Percentiles rank a stretch among this genome's conserved stretches.
These are phyloP conservation scores for Brachionus angularis DNA, from an alignment of 1,140 invertebrate genomes.

Conservation along the genomic window DNA sequence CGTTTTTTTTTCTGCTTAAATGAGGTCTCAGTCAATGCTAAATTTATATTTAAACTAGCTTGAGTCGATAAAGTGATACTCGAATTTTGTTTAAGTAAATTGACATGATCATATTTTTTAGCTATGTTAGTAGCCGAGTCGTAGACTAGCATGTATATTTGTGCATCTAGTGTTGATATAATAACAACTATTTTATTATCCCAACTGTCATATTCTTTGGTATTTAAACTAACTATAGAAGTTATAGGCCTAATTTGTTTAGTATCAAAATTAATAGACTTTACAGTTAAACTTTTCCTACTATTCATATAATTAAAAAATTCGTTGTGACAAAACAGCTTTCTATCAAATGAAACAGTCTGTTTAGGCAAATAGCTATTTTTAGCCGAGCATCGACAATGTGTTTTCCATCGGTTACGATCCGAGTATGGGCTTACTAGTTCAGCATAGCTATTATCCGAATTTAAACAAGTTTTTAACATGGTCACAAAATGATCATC, in stretches of 20 bases:
- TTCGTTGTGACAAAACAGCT: conserved; percentile 36
- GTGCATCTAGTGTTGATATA: conserved; percentile 1
- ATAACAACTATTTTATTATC: background rate
- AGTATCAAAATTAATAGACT: background rate
- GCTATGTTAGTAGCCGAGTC: background rate
- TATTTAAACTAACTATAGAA: conserved; percentile 1
- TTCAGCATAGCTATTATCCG: conserved; percentile 29
- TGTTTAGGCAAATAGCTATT: background rate
- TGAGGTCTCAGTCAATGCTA: background rate
- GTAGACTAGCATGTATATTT: background rate
- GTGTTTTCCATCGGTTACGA: conserved; percentile 33
- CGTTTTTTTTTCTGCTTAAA: background rate
- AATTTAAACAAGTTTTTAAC: conserved; percentile 18
- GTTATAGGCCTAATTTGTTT: background rate
- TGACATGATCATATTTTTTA: background rate
- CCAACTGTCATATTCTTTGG: too few relatives aligned
- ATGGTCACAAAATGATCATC: conserved; percentile 32
- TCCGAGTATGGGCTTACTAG: conserved; percentile 35
- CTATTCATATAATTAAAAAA: conserved; percentile 44
- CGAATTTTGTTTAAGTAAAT: conserved; percentile 14
- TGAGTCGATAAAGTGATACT: background rate
- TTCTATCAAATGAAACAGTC: background rate
- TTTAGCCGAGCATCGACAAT: conserved; percentile 17
- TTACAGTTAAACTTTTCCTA: conserved; percentile 1
- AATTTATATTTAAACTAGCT: background rate